A percentile compares a stretch with the other conserved stretches of the same genome.
Conservation (phyloP, 2,888 invertebrate species). For the Caenorhabditis plicata region DNA sequence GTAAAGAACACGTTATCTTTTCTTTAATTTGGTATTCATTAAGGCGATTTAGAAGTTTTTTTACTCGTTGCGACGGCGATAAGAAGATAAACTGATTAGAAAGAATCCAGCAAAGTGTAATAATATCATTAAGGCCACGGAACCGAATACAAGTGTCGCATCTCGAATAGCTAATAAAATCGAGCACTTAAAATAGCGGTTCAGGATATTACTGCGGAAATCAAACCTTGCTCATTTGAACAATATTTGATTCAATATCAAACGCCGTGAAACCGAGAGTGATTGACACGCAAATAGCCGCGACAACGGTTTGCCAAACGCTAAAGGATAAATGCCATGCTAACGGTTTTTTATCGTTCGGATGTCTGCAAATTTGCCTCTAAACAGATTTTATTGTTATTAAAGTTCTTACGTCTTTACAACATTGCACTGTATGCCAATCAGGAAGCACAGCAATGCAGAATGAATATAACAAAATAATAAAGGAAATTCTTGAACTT, state of each 20-base stretch:
- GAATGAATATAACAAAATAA: conserved; percentile 45
- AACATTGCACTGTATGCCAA: conserved; percentile 24
- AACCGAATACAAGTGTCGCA: conserved; percentile 25
- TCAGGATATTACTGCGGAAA: not conserved
- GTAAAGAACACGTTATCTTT: conserved; percentile 33
- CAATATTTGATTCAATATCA: conserved; percentile 26
- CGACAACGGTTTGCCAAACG: conserved; percentile 41
- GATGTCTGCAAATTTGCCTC: conserved; percentile 18
- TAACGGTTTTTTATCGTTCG: conserved; percentile 16
- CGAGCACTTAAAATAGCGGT: conserved; percentile 29
- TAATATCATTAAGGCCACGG: conserved; percentile 39
- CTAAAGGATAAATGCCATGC: conserved; percentile 36
- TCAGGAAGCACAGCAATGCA: conserved; percentile 17
- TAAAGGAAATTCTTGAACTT: conserved; percentile 42
- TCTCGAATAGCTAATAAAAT: conserved; percentile 38
- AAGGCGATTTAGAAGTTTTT: not conserved
- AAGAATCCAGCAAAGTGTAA: conserved; percentile 26
- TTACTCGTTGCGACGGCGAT: conserved; percentile 25
- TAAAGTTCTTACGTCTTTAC: conserved; percentile 17
- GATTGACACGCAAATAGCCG: conserved; percentile 26
- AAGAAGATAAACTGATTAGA: conserved; percentile 11
- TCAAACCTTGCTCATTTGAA: conserved; percentile 31
- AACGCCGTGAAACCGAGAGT: conserved; percentile 46
- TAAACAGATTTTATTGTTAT: not conserved
- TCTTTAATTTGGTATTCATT: conserved; percentile 6